Base-by-base conservation (phyloP, 2,888 invertebrate genomes). In the Spatulosminthurus flaviceps region DNA sequence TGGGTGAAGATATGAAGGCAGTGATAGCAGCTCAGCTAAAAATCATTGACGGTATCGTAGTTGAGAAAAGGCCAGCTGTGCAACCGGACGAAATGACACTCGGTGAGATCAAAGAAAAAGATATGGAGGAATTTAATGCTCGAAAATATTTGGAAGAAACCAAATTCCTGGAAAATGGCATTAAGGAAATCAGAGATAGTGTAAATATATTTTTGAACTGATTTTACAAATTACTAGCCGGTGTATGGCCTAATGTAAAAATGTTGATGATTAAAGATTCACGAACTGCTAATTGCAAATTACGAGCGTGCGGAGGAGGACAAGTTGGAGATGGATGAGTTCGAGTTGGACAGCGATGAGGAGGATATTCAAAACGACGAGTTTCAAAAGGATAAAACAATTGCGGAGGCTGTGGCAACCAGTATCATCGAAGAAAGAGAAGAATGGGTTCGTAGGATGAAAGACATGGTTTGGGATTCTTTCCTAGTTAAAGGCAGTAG, bases 331-430 rank as follows among this genome's bases (percentile, higher is more conserved):
- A 79, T 82, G 0, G 78, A 82, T 0, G 81, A 77, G 24, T 83
- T 83, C 74, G 81, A 80, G 42, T 78, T 84, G 78, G 83, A 84
- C 26, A 81, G 82, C 11, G 83, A 82, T 9, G 80, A 81, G 24
- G 84, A 83, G 26, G 81, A 81, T 22, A 67, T 81, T 13, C 80
- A 79, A 7, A 80, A 78, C 9, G 78, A 71, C 7, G 84, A 84
- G 61, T 79, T 79, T 21, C 79, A 80, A 42, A 81, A 83, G 60
- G 76, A 81, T 29, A 81, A 81, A 29, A 24, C 60, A 21, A 75
- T 83, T 43, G 81, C 80, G 5, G 73, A 83, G 24, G 81, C 80
- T 60, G 79, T 77, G 42, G 78, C 82, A 74, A 72, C 67, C 0
- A 79, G 80, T 9, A n/a, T 82, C 13, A 82, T 82, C 61, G 84